These are phyloP conservation scores for Choloepus hoffmanni DNA, from an alignment of 2,113 vertebrate genomes.

Conservation along the genomic window DNA sequence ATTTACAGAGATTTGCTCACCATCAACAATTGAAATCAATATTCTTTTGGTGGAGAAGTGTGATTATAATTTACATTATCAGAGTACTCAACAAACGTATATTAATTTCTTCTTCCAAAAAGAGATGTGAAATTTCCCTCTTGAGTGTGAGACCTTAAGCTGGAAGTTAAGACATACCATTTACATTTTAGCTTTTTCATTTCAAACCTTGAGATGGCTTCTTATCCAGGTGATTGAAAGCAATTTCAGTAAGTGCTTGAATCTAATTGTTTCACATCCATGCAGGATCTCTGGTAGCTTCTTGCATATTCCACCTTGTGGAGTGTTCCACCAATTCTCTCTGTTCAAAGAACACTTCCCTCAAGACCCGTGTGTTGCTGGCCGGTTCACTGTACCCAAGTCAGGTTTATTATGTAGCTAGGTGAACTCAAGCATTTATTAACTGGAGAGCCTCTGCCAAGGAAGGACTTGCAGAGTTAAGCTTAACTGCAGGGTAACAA, in stretches of 20 bases:
- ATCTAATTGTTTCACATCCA: neutral
- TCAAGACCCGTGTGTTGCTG: neutral
- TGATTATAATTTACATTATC: slow-evolving; percentile 18
- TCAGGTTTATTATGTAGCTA: neutral
- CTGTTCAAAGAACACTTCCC: neutral
- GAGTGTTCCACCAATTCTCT: neutral
- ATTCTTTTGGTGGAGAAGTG: slow-evolving; percentile 31
- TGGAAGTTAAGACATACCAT: neutral
- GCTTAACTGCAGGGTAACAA: neutral
- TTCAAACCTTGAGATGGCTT: neutral
- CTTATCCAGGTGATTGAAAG: slow-evolving; percentile 40
- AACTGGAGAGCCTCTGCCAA: neutral
- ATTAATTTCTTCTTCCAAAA: slow-evolving; percentile 44
- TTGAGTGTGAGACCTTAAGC: neutral
- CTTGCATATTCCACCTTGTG: neutral
- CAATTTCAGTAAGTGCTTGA: slow-evolving; percentile 19
- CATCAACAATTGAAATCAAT: slow-evolving; percentile 7
- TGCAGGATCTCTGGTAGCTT: neutral
- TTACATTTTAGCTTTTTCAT: slow-evolving; percentile 12
- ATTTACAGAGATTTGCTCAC: neutral
- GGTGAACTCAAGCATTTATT: neutral
- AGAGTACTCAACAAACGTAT: slow-evolving; percentile 17
- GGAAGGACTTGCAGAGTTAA: neutral
- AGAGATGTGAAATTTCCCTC: neutral
- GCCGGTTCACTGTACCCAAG: neutral